A percentile compares a stretch with the other conserved stretches of the same genome.
Evolutionary conservation across 2,888 invertebrate genomes (phyloP).

Genomic region (Dendrolimus pini): DNA sequence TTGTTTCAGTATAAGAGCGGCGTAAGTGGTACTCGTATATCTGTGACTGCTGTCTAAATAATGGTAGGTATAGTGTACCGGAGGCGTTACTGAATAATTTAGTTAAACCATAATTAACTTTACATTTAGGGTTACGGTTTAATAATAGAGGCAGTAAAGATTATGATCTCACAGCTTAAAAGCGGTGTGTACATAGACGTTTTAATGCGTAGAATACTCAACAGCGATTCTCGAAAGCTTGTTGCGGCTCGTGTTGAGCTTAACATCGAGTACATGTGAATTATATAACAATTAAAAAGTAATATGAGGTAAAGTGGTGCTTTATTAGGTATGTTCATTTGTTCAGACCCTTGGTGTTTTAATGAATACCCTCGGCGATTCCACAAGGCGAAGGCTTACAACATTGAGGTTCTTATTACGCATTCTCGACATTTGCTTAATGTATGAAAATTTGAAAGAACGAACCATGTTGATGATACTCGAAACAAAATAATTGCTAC

Average conservation of each 20-base stretch:
- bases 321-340: slow-evolving; percentile 26
- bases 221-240: not conserved
- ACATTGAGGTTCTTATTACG: slow-evolving; percentile 70
- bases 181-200: not conserved
- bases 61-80: slow-evolving; percentile 1
- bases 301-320: not conserved
- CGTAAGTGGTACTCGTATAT: slow-evolving; percentile 19
- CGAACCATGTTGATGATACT: slow-evolving; percentile 74
- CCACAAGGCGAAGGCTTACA: slow-evolving; percentile 44
- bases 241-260: too few species aligned
- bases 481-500: slow-evolving; percentile 76
- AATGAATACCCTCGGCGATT: slow-evolving; percentile 52
- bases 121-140: not conserved
- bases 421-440: slow-evolving; percentile 74
- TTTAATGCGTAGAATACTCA: not conserved
- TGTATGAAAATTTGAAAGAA: slow-evolving; percentile 75
- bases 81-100: not conserved
- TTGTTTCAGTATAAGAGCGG: slow-evolving; percentile 21
- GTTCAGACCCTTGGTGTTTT: slow-evolving; percentile 47
- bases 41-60: slow-evolving; percentile 2
- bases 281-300: not conserved
- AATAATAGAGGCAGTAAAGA: not conserved
- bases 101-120: not conserved
- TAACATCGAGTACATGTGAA: not conserved
- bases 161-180: not conserved